Evolutionary conservation across 2,888 invertebrate species (phyloP).

Genomic region (Frankliniella intonsa): DNA sequence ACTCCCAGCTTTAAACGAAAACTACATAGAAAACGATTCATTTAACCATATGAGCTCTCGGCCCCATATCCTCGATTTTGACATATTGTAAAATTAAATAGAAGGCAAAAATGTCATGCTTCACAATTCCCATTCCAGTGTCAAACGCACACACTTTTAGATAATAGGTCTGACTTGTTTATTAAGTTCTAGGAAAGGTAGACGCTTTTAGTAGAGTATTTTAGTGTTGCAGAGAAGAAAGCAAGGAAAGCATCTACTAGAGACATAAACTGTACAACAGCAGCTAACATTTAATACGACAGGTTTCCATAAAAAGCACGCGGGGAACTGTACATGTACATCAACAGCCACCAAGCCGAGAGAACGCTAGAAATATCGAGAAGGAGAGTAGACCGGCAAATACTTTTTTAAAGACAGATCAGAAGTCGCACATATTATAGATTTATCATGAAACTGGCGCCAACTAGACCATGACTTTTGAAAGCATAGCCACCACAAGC

Average conservation of each 20-base stretch:
- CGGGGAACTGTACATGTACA: no score
- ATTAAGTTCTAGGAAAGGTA: not conserved
- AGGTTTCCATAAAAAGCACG: no score
- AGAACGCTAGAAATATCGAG: no score
- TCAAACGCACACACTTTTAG: not conserved
- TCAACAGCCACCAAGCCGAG: no score
- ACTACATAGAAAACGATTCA: no score
- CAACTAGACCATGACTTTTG: not conserved
- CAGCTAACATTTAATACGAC: no score
- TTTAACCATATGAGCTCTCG: no score
- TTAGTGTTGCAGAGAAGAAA: no score
- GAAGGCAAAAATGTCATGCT: not conserved
- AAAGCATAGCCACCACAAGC: not conserved
- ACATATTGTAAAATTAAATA: not conserved
- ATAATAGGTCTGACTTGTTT: not conserved
- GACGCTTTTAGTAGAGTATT: not conserved
- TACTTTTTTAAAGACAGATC: not conserved
- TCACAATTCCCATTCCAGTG: slow-evolving; percentile 13
- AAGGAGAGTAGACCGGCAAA: not conserved
- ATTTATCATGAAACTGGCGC: not conserved
- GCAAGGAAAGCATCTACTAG: no score
- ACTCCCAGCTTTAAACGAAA: no score
- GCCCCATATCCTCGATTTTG: no score
- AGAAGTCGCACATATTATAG: not conserved
- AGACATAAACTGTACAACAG: no score